phyloP scores from a whole-genome alignment of 1,140 invertebrate genomes.

The Papilio machaon region DNA sequence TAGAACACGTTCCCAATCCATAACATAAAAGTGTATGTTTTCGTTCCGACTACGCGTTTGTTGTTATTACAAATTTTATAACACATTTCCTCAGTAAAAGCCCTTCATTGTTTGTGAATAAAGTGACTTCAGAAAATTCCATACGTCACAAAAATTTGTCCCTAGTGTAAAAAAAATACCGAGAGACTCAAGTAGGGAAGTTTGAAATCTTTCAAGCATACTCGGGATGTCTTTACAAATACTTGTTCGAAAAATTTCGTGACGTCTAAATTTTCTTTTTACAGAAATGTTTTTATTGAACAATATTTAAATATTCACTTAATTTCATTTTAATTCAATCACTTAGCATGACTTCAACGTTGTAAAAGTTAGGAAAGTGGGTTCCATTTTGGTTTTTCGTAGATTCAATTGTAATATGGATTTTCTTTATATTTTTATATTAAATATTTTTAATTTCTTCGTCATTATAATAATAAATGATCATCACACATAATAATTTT shows the following conservation, averaged over 20 bases:
- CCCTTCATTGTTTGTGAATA: constrained; percentile 5
- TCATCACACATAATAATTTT: no score
- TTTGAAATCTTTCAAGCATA: constrained; percentile 4
- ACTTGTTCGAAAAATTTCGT: constrained; percentile 2
- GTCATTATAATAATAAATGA: no score
- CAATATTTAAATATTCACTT: no score
- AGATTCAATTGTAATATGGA: no score
- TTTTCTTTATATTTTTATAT: no score
- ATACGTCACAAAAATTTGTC: constrained; percentile 23
- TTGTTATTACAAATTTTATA: constrained; percentile 36
- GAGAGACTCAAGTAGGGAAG: not conserved
- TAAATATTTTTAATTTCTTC: no score
- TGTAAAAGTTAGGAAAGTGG: no score
- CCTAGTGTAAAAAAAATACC: not conserved
- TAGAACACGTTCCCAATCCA: constrained; percentile 39
- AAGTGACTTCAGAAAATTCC: constrained; percentile 9
- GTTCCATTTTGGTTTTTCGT: no score
- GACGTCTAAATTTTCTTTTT: not conserved
- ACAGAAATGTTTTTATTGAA: not conserved
- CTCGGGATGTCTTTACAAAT: constrained; percentile 2
- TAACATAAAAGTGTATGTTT: constrained; percentile 39
- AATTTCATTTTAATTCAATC: not conserved
- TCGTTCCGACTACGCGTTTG: constrained; percentile 33
- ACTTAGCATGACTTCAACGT: not conserved
- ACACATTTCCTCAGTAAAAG: constrained; percentile 27